Evolutionary conservation across 2,797 vertebrate species (phyloP), one percentile per base, ranked within the genome.

Genomic region (Mionectes olivaceus): DNA sequence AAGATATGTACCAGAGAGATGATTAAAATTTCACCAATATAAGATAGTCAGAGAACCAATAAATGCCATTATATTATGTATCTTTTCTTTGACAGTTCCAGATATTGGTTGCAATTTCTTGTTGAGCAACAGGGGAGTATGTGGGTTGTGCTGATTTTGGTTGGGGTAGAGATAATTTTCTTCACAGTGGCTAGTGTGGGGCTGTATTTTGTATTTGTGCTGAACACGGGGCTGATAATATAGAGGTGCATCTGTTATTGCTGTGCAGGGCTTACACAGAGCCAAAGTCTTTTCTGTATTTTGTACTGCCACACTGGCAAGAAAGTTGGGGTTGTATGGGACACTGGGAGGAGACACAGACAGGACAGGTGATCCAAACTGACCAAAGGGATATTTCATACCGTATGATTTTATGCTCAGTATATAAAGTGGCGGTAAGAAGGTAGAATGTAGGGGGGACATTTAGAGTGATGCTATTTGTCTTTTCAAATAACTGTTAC

Each of bases 341-440:
- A 46, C 6, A 2, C 0, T 59, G 53, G 39, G 25, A 67, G 21
- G 11, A 60, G 30, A 53, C 13, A 32, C 21, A 46, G 30, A 21
- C 10, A 2, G 18, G 24, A 33, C 30, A 60, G 60, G 7, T 27
- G 61, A 44, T 9, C 12, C 27, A 44, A 24, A 24, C 2, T 37
- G 28, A 37, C 10, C 37, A 68, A 23, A 59, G 44, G 32, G 1
- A 67, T 57, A 44, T 35, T n/a, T 15, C 13, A 59, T 23, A 59
- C 19, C 10, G 8, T 19, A 7, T 0, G 2, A 13, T 12, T 59
- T 28, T 15, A 28, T 59, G 7, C 7, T 50, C 53, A 23, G 1
- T 13, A 37, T 15, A 10, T 27, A 19, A n/a, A 67, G 22, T 23
- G 22, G 9, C 21, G 5, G 5, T 9, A 49, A 30, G 32, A 50